phyloP scores from a whole-genome alignment of 2,113 vertebrate species.

The Seriola rivoliana region DNA sequence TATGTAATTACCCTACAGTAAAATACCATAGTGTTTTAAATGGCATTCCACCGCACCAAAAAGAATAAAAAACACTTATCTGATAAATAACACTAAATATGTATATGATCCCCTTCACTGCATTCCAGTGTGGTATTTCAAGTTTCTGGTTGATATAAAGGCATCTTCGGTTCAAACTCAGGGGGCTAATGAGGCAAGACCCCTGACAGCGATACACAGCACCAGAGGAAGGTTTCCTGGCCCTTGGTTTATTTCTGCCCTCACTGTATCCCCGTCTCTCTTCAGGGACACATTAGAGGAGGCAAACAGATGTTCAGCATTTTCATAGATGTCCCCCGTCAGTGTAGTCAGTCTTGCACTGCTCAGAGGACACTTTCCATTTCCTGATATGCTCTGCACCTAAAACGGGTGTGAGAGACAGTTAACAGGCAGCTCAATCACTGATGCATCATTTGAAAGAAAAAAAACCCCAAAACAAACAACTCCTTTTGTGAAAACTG shows the following conservation, averaged over 20 bases:
- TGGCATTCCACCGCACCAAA: neutral
- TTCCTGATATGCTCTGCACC: slow-evolving; percentile 80
- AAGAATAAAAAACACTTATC: neutral
- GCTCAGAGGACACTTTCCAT: slow-evolving; percentile 71
- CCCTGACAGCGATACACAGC: slow-evolving; percentile 86
- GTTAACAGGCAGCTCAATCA: neutral
- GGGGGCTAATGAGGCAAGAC: slow-evolving; percentile 82
- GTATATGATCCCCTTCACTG: neutral
- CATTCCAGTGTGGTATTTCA: neutral
- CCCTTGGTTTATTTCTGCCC: slow-evolving; percentile 70
- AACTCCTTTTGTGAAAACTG: neutral
- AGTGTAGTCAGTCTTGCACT: slow-evolving; percentile 74
- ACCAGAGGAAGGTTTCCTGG: slow-evolving; percentile 80
- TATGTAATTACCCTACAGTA: neutral
- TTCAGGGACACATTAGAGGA: slow-evolving; percentile 81
- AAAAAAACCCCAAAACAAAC: too few species aligned
- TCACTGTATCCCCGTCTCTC: slow-evolving; percentile 79
- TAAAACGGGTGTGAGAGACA: slow-evolving; percentile 62
- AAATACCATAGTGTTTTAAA: neutral
- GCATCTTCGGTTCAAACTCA: slow-evolving; percentile 21
- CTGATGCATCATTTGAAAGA: neutral
- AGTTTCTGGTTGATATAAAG: neutral
- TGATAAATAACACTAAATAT: neutral
- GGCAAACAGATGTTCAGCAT: slow-evolving; percentile 83
- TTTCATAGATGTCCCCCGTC: slow-evolving; percentile 80